These are phyloP conservation scores for Poecile montanus DNA, from an alignment of 2,797 vertebrate species.

Conservation along the genomic window DNA sequence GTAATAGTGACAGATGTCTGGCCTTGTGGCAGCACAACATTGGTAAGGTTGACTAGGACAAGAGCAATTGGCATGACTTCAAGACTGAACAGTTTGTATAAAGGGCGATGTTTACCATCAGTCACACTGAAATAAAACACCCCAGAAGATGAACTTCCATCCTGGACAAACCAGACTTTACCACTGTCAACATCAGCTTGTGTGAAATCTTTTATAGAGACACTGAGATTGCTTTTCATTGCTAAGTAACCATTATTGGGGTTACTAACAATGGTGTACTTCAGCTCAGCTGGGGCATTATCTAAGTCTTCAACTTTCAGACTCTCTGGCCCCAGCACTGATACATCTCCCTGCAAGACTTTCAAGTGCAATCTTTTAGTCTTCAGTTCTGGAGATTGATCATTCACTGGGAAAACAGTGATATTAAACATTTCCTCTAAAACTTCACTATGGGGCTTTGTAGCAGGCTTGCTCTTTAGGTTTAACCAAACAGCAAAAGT, in stretches of 20 bases:
- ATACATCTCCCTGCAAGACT: constrained; percentile 83
- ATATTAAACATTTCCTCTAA: constrained; percentile 88
- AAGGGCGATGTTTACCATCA: constrained; percentile 87
- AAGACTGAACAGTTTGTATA: constrained; percentile 91
- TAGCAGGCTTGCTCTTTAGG: constrained; percentile 80
- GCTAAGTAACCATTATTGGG: constrained; percentile 90
- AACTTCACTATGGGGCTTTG: constrained; percentile 75
- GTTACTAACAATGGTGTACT: constrained; percentile 82
- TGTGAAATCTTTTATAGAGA: constrained; percentile 81
- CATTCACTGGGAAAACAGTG: constrained; percentile 84
- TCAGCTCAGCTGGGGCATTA: constrained; percentile 84
- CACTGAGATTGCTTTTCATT: constrained; percentile 73
- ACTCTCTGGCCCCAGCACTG: constrained; percentile 78
- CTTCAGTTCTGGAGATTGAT: constrained; percentile 88
- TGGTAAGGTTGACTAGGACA: constrained; percentile 81
- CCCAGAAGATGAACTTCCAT: constrained; percentile 84
- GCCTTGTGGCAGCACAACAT: constrained; percentile 82
- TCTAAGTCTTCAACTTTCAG: constrained; percentile 88
- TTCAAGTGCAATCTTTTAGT: constrained; percentile 84
- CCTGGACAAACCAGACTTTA: constrained; percentile 86
- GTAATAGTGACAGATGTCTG: constrained; percentile 78
- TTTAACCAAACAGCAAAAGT: constrained; percentile 87
- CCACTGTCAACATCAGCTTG: constrained; percentile 86
- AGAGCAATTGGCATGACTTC: constrained; percentile 84
- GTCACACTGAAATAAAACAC: constrained; percentile 93